phyloP scores from a whole-genome alignment of 2,888 invertebrate genomes.

The Saturnia pavonia region DNA sequence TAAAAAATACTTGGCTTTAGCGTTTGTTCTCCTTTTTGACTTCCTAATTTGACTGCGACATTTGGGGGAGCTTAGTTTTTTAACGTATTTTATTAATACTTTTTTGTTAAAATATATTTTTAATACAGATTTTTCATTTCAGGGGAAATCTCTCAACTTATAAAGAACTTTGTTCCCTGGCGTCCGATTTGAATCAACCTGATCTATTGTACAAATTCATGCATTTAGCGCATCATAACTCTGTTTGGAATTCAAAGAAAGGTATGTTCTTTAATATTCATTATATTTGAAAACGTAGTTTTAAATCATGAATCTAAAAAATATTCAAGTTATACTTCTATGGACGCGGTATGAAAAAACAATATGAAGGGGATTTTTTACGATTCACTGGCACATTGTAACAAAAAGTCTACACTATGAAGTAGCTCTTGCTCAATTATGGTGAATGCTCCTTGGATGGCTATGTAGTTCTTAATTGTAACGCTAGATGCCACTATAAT shows the following conservation, averaged over 20 bases:
- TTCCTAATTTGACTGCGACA: background rate
- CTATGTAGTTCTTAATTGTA: too few relatives aligned
- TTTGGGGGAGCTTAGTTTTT: background rate
- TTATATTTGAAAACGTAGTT: background rate
- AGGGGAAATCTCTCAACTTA: conserved; percentile 96
- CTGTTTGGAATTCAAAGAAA: conserved; percentile 96
- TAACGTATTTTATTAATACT: background rate
- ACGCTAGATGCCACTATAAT: too few relatives aligned
- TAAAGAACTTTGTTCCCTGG: conserved; percentile 95
- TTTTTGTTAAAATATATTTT: conserved; percentile 1
- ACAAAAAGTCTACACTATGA: too few relatives aligned
- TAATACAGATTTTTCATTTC: conserved; percentile 40
- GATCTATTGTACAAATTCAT: conserved; percentile 97
- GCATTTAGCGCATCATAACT: conserved; percentile 97
- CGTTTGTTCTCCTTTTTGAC: too few relatives aligned
- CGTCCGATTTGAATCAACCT: conserved; percentile 96
- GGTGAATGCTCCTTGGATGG: too few relatives aligned
- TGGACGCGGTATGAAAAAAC: too few relatives aligned
- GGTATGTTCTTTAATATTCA: conserved; percentile 54
- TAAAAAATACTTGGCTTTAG: too few relatives aligned
- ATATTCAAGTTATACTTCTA: too few relatives aligned
- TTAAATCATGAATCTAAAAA: background rate
- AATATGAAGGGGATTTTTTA: too few relatives aligned
- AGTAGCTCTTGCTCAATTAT: too few relatives aligned
- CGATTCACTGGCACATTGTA: too few relatives aligned